Evolutionary conservation across 2,797 vertebrate species (phyloP), one percentile per base, ranked within the genome.

Genomic region (Botia kubotai): DNA sequence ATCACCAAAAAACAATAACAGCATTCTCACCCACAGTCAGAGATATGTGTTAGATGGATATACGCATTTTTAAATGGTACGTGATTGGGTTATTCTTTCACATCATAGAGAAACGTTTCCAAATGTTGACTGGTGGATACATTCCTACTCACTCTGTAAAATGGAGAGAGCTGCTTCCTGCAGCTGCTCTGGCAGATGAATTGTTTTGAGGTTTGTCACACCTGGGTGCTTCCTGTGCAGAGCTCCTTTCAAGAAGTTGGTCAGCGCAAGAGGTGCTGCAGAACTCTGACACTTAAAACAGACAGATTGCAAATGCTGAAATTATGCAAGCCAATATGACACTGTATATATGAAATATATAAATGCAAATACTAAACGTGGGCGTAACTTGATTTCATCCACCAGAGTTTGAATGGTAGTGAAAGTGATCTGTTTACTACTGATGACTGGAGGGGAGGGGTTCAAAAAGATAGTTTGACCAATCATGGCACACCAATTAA

Each of bases 151-250:
- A 96, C 96, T 82, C 1, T 91, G 83, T 82, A 97, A 86, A 36
- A 96, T 72, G 0, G 91, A 85, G 55, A 76, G 88, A 0, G 94
- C 95, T 0, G 94, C 93, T 14, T 53, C 26, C 6, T 91, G 90
- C 52, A 96, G 92, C 0, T 90, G 88, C 0, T 87, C 87, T 0
- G 96, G 96, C 1, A 97, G 86, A 1, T 8, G 77, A 8, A 95
- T 77, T 1, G 88, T 89, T 72, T 94, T 95, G 66, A 96, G 79
- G 72, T 88, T 92, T 79, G 93, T 92, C 70, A 96, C 83, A 68
- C 96, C 96, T 0, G 95, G 96, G 68, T 97, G 96, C 68, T 90
- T 94, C 57, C 90, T 94, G 86, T 97, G 93, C 4, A 87, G 87
- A 76, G 86, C 80, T 69, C 91, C 94, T 55, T 92, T 90, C 33